These are phyloP conservation scores for Barypeithes pellucidus DNA, from an alignment of 2,888 invertebrate genomes.

Conservation along the genomic window DNA sequence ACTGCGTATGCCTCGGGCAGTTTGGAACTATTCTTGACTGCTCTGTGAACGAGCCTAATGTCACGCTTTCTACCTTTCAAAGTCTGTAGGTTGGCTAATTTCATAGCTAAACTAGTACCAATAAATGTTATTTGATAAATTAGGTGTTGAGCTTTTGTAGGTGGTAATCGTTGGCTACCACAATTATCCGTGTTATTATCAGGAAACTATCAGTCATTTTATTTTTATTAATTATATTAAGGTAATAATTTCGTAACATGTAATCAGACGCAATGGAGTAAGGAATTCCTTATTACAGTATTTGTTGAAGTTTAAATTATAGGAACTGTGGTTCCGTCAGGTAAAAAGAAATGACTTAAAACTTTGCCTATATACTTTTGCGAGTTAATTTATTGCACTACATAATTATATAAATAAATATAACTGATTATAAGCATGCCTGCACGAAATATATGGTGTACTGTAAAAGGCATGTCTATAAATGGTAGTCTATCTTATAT, in stretches of 20 bases:
- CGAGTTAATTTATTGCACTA: conserved; percentile 7
- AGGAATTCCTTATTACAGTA: conserved; percentile 10
- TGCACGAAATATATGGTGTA: neutral
- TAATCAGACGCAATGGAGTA: neutral
- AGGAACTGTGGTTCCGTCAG: conserved; percentile 9
- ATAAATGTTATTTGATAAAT: conserved; percentile 39
- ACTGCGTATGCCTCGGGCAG: too few species aligned
- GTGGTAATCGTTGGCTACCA: conserved; percentile 17
- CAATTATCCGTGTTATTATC: conserved; percentile 8
- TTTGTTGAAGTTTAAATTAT: conserved; percentile 26
- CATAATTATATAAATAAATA: conserved; percentile 8
- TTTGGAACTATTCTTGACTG: too few species aligned
- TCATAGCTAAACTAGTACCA: conserved; percentile 4
- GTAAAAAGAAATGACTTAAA: neutral
- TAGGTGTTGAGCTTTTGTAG: conserved; percentile 29
- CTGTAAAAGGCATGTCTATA: neutral
- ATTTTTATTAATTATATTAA: conserved; percentile 5
- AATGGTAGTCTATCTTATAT: neutral
- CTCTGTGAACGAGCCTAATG: too few species aligned
- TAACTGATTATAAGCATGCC: neutral
- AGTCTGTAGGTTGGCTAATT: conserved; percentile 12
- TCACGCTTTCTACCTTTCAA: neutral
- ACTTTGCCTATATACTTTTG: neutral
- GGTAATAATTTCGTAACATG: conserved; percentile 18
- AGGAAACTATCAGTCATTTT: conserved; percentile 13